Evolutionary conservation across 2,797 vertebrate genomes (phyloP), one percentile per base, ranked within the genome.

Genomic region (Micromesistius poutassou): DNA sequence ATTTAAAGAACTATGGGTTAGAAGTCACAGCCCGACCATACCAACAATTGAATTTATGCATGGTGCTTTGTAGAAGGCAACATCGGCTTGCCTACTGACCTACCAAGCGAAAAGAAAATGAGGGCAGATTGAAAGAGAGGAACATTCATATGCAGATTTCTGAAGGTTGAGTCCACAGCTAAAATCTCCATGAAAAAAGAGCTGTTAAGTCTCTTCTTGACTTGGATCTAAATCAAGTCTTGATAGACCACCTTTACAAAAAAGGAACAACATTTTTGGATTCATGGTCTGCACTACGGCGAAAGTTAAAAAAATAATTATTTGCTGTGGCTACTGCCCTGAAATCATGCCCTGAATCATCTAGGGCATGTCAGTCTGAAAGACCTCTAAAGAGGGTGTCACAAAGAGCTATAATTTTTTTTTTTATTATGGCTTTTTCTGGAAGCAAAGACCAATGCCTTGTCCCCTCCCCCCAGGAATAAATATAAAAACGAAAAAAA

Each of bases 221-320:
- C 72, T 75, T 86, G 76, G 73, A 88, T 70, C 68, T 66, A 28
- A 86, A 82, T 85, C 82, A 74, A 83, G 84, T 72, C 77, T 72
- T 73, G 76, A 79, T 84, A n/a, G 74, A 55, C 75, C 83, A 74
- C 71, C 55, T 71, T 82, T 78, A 28, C 77, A 50, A 66, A 76
- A 0, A 4, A 78, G 68, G 46, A 74, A 78, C 3, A 2, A 72
- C 36, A 22, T 77, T 71, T 77, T 76, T 84, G 12, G 38, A 66
- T 76, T 74, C 86, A 70, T 16, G n/a, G 25, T 77, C 81, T 81
- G 31, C 55, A 10, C 42, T 79, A 78, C 73, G 3, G 25, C 82
- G 75, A 74, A 68, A 76, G 79, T 78, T 30, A 38, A 75, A 77
- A 75, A 40, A 73, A 31, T 9, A 30, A 82, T 84, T 79, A 83